Evolutionary conservation across 2,888 invertebrate species (phyloP).

Genomic region (Automeris io): DNA sequence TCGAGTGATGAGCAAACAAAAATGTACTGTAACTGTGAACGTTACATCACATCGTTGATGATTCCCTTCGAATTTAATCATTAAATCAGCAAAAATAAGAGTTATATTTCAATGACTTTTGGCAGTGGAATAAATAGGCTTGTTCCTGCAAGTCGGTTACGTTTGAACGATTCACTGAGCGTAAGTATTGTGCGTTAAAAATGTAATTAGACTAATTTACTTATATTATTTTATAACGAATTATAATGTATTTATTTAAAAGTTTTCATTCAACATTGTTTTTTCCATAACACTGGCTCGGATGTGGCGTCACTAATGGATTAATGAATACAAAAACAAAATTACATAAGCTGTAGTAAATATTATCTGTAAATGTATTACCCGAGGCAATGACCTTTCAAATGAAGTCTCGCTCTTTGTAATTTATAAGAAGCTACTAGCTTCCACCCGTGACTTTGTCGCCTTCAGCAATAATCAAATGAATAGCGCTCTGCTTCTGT

Average conservation of each 20-base stretch:
- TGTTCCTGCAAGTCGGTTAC: slow-evolving; percentile 5
- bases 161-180: slow-evolving; percentile 4
- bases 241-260: slow-evolving; percentile 1
- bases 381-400: not conserved
- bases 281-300: not conserved
- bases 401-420: not conserved
- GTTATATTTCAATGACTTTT: not conserved
- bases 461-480: too few relatives aligned
- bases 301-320: slow-evolving; percentile 2
- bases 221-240: not conserved
- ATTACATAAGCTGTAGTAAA: not conserved
- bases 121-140: not conserved
- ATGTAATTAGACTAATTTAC: slow-evolving; percentile 6
- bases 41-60: not conserved
- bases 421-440: too few relatives aligned
- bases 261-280: slow-evolving; percentile 2
- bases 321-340: not conserved
- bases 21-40: slow-evolving; percentile 7
- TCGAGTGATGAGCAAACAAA: slow-evolving; percentile 32
- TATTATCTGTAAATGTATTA: not conserved
- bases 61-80: not conserved
- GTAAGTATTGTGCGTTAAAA: slow-evolving; percentile 7
- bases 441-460: too few relatives aligned
- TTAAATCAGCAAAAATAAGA: not conserved
- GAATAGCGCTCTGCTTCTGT: too few relatives aligned